phyloP scores from a whole-genome alignment of 1,140 invertebrate genomes.

The Brachionus rubens region DNA sequence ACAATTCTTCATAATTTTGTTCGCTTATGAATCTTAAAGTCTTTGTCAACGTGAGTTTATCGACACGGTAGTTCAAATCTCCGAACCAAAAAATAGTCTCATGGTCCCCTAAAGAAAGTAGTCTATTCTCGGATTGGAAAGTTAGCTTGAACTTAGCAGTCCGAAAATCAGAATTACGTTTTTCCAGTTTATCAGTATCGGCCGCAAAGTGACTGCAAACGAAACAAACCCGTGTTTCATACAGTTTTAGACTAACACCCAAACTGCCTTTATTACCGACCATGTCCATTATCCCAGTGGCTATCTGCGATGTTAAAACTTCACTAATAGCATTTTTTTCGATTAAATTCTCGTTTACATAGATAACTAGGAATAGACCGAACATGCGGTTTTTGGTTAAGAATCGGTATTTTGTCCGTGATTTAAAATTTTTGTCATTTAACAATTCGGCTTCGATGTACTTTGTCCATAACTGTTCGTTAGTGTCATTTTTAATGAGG shows the following conservation, averaged over 20 bases:
- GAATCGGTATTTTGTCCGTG: constrained; percentile 66
- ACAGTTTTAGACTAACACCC: constrained; percentile 82
- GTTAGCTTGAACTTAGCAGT: constrained; percentile 56
- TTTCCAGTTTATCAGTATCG: constrained; percentile 61
- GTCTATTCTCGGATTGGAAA: constrained; percentile 63
- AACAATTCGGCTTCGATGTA: constrained; percentile 64
- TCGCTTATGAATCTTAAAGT: constrained; percentile 78
- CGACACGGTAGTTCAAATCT: constrained; percentile 98
- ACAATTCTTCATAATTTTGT: constrained; percentile 73
- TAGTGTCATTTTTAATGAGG: constrained; percentile 15
- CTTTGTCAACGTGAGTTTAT: constrained; percentile 77
- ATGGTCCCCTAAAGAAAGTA: constrained; percentile 70
- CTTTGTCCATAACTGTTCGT: constrained; percentile 1
- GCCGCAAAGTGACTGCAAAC: constrained; percentile 98
- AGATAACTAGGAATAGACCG: constrained; percentile 74
- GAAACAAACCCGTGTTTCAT: constrained; percentile 90
- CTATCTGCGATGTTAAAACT: constrained; percentile 88
- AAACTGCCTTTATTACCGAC: constrained; percentile 90
- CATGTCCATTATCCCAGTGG: constrained; percentile 87
- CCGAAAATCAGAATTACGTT: constrained; percentile 54
- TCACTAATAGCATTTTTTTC: constrained; percentile 62
- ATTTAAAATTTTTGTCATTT: not conserved
- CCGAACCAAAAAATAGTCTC: constrained; percentile 99
- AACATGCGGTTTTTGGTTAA: constrained; percentile 95
- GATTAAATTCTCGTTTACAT: constrained; percentile 26